phyloP scores from a whole-genome alignment of 1,140 invertebrate species.

The Zaprionus ornatus region DNA sequence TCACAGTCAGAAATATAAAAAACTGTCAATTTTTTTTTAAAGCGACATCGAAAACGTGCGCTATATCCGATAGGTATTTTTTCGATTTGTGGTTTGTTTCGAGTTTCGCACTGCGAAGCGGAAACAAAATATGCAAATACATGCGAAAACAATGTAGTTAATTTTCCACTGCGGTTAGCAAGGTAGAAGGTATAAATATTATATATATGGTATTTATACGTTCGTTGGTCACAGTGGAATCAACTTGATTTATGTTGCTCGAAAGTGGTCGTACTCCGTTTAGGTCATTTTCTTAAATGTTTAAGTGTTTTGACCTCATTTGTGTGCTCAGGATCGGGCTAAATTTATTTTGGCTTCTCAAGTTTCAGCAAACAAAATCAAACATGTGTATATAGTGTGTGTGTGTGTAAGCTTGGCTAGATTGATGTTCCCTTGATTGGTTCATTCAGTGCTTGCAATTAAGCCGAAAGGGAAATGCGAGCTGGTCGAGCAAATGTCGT shows the following conservation, averaged over 20 bases:
- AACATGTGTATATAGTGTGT: neutral
- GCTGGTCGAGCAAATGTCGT: neutral
- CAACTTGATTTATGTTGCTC: slow-evolving; percentile 26
- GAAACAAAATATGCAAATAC: slow-evolving; percentile 24
- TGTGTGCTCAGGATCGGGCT: neutral
- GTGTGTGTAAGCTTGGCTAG: neutral
- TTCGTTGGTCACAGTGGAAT: slow-evolving; percentile 41
- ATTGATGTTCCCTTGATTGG: slow-evolving; percentile 1
- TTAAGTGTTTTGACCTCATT: neutral
- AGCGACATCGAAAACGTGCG: neutral
- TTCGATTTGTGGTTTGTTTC: slow-evolving; percentile 51
- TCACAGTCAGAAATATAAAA: neutral
- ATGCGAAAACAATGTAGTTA: slow-evolving; percentile 38
- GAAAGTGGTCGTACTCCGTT: neutral
- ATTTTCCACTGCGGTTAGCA: slow-evolving; percentile 40
- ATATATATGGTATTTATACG: slow-evolving; percentile 4
- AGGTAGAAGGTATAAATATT: slow-evolving; percentile 1
- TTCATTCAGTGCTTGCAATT: neutral
- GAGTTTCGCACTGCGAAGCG: slow-evolving; percentile 41
- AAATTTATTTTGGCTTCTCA: neutral
- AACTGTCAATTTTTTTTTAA: slow-evolving; percentile 5
- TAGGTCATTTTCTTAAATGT: neutral
- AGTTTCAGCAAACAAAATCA: slow-evolving; percentile 1
- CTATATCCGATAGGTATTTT: slow-evolving; percentile 1
- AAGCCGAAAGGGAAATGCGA: neutral